phyloP scores from a whole-genome alignment of 2,888 invertebrate genomes.

The Acrocyrtus sp. region DNA sequence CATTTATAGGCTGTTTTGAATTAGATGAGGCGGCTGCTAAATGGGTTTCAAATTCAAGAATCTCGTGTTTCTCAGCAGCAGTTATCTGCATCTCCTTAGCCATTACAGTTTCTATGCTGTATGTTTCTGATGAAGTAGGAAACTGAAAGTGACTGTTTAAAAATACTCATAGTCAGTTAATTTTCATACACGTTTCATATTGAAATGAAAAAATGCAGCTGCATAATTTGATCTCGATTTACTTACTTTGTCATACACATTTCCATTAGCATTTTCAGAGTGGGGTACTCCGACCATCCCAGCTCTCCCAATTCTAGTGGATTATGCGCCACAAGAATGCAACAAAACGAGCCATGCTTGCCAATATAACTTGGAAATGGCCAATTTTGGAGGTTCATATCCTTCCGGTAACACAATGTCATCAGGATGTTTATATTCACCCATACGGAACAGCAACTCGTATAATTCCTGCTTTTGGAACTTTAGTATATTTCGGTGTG shows the following conservation, averaged over 20 bases:
- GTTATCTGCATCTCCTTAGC: constrained; percentile 76
- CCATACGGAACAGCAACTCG: constrained; percentile 89
- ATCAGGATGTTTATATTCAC: constrained; percentile 92
- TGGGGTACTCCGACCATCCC: constrained; percentile 92
- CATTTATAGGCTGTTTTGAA: constrained; percentile 85
- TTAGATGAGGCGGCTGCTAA: constrained; percentile 88
- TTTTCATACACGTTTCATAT: constrained; percentile 1
- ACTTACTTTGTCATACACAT: constrained; percentile 93
- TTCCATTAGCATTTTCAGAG: constrained; percentile 89
- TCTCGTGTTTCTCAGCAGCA: constrained; percentile 79
- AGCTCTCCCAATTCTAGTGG: constrained; percentile 85
- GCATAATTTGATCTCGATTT: background rate
- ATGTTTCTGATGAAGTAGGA: constrained; percentile 74
- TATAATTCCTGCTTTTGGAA: constrained; percentile 86
- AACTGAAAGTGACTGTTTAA: constrained; percentile 75
- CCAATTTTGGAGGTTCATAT: constrained; percentile 86
- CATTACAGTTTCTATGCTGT: constrained; percentile 72
- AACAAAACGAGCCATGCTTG: constrained; percentile 89
- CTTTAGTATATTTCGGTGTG: constrained; percentile 77
- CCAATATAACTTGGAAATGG: constrained; percentile 94
- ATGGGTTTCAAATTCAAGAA: constrained; percentile 90
- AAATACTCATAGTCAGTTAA: constrained; percentile 30
- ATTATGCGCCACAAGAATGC: constrained; percentile 93
- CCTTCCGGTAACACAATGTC: constrained; percentile 88
- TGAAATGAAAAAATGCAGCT: background rate